Conservation (phyloP, 2,113 vertebrate species). For the Bubo bubo region DNA sequence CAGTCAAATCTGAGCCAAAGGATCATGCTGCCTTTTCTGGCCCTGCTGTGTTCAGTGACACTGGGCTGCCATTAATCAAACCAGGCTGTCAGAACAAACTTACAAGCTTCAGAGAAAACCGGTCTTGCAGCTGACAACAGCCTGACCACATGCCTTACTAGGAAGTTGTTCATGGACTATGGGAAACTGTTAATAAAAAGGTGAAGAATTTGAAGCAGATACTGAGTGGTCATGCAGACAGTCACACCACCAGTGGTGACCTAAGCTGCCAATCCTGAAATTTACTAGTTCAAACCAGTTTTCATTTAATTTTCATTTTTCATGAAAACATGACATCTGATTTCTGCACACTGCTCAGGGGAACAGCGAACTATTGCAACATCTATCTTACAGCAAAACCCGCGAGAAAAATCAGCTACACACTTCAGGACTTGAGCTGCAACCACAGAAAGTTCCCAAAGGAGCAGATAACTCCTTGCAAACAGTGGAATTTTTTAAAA, state of each 20-base stretch:
- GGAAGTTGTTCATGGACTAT: not conserved
- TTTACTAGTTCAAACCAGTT: not conserved
- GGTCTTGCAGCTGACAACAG: not conserved
- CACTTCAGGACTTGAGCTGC: not conserved
- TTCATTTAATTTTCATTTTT: not conserved
- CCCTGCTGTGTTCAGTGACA: not conserved
- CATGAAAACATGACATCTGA: not conserved
- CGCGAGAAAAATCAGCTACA: not conserved
- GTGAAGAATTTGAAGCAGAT: not conserved
- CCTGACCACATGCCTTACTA: not conserved
- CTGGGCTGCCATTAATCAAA: not conserved
- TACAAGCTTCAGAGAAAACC: not conserved
- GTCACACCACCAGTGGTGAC: rapidly evolving
- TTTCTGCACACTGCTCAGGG: not conserved
- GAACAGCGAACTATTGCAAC: not conserved
- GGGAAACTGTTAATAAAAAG: not conserved
- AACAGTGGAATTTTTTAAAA: not conserved
- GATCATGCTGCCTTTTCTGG: not conserved
- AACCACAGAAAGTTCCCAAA: not conserved
- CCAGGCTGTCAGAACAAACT: not conserved
- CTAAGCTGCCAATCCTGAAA: not conserved
- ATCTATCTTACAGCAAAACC: not conserved
- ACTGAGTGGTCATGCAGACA: not conserved
- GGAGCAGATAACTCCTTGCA: not conserved
- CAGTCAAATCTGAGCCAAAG: not conserved